phyloP scores from a whole-genome alignment of 2,888 invertebrate genomes.

The Caenorhabditis panamensis region DNA sequence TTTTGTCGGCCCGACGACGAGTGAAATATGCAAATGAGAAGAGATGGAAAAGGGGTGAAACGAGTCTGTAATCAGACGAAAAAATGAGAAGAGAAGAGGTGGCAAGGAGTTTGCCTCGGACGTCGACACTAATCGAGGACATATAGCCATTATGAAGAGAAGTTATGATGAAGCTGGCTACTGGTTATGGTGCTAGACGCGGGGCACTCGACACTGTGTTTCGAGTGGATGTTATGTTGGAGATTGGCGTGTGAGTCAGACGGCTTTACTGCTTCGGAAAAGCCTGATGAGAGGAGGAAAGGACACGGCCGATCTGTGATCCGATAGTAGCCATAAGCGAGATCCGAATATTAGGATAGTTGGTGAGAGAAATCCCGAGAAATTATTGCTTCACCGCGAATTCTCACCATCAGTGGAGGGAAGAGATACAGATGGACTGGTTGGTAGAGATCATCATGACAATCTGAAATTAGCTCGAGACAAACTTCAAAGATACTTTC shows the following conservation, averaged over 20 bases:
- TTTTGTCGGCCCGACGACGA: no score
- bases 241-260: neutral
- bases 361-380: neutral
- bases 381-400: neutral
- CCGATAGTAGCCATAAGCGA: conserved; percentile 12
- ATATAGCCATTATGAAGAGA: conserved; percentile 2
- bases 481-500: no score
- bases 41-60: neutral
- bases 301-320: conserved; percentile 17
- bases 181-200: conserved; percentile 23
- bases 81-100: conserved; percentile 13
- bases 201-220: conserved; percentile 27
- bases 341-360: conserved; percentile 9
- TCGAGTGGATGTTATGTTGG: conserved; percentile 26
- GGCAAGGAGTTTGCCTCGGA: conserved; percentile 21
- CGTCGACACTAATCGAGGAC: conserved; percentile 4
- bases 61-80: conserved; percentile 18
- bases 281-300: neutral
- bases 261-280: conserved; percentile 5
- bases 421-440: no score
- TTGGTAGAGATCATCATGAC: neutral
- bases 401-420: neutral
- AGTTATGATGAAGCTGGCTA: conserved; percentile 22
- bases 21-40: conserved; percentile 33
- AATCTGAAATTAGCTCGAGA: no score